A percentile compares a stretch with the other conserved stretches of the same genome.
Evolutionary conservation across 2,888 invertebrate species (phyloP).

Genomic region (Eupithecia subumbrata): DNA sequence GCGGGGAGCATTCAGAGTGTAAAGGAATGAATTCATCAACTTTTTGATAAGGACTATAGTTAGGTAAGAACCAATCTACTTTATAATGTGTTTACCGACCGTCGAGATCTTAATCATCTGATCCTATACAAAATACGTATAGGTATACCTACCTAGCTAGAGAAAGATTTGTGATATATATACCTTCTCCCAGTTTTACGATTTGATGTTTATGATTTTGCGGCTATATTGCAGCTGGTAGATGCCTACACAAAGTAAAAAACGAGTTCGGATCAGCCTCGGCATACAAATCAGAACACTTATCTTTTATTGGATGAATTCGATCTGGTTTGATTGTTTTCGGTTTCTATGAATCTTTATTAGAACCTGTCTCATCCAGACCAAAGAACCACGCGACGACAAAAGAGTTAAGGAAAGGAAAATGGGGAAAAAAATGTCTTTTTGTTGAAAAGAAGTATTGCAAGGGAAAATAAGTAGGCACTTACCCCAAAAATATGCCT

Average conservation of each 20-base stretch:
- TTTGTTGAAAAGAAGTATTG: background rate
- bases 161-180: no score
- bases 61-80: background rate
- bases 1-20: background rate
- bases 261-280: constrained; percentile 20
- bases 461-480: constrained; percentile 1
- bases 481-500: constrained; percentile 1
- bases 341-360: constrained; percentile 5
- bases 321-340: constrained; percentile 25
- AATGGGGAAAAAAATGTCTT: background rate
- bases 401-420: background rate
- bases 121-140: background rate
- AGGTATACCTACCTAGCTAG: no score
- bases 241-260: constrained; percentile 16
- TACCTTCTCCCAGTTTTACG: constrained; percentile 27
- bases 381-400: background rate
- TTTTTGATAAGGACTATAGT: background rate
- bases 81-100: background rate
- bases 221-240: constrained; percentile 57
- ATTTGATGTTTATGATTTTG: constrained; percentile 67
- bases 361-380: background rate
- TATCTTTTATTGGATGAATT: constrained; percentile 31
- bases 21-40: background rate
- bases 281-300: constrained; percentile 35
- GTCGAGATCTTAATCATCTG: background rate